phyloP scores from a whole-genome alignment of 2,797 vertebrate species.

The Okamejei kenojei region DNA sequence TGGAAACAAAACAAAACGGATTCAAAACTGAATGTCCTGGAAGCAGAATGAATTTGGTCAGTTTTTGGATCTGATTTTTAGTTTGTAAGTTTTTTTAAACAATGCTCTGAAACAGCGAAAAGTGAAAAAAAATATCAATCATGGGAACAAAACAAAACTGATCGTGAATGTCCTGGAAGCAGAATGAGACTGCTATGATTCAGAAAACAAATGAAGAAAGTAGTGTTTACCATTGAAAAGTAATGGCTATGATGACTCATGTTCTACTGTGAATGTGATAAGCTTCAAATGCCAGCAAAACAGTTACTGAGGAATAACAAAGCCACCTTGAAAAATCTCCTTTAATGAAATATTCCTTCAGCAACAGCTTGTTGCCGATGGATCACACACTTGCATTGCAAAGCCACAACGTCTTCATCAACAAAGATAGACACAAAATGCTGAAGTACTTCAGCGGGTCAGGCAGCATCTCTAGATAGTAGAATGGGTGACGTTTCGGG shows the following conservation, averaged over 20 bases:
- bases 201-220: not conserved
- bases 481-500: too few relatives aligned
- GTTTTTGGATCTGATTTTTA: not conserved
- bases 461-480: too few relatives aligned
- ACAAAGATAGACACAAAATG: too few relatives aligned
- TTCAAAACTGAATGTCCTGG: too few relatives aligned
- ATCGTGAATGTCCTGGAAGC: too few relatives aligned
- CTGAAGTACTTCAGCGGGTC: too few relatives aligned
- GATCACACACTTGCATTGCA: not conserved
- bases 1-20: too few relatives aligned
- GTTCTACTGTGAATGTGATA: not conserved
- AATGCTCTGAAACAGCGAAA: not conserved
- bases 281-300: not conserved
- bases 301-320: not conserved
- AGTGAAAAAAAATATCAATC: not conserved
- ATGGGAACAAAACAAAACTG: not conserved
- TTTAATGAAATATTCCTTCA: not conserved
- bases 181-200: too few relatives aligned
- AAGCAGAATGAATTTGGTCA: too few relatives aligned
- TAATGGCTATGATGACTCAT: not conserved
- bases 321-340: not conserved
- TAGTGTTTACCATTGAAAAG: not conserved
- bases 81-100: not conserved
- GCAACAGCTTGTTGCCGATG: not conserved
- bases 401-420: not conserved